A percentile compares a stretch with the other conserved stretches of the same genome.
These are phyloP conservation scores for Rhinophrynus dorsalis DNA, from an alignment of 2,797 vertebrate species.

Conservation along the genomic window DNA sequence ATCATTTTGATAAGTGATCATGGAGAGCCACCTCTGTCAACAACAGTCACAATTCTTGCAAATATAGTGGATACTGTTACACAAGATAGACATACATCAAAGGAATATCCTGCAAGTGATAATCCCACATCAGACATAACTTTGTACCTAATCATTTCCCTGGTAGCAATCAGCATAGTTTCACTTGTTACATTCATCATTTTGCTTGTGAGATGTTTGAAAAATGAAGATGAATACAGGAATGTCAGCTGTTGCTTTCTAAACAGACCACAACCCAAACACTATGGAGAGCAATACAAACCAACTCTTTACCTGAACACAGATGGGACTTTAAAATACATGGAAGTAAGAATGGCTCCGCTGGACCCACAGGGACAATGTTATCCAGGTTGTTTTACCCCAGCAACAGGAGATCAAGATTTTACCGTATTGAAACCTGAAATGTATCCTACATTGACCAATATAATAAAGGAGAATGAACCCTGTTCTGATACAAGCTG, in stretches of 20 bases:
- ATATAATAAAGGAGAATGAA: slow-evolving; percentile 76
- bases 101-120: slow-evolving; percentile 70
- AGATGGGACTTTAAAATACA: slow-evolving; percentile 41
- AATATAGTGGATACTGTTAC: slow-evolving; percentile 75
- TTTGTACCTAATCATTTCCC: slow-evolving; percentile 88
- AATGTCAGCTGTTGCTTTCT: slow-evolving; percentile 68
- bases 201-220: slow-evolving; percentile 82
- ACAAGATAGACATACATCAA: slow-evolving; percentile 66
- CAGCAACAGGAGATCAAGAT: slow-evolving; percentile 85
- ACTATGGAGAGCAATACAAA: slow-evolving; percentile 82
- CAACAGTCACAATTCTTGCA: slow-evolving; percentile 78
- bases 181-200: slow-evolving; percentile 83
- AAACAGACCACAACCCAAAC: slow-evolving; percentile 68
- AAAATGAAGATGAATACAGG: slow-evolving; percentile 46
- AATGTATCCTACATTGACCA: no score
- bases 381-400: slow-evolving; percentile 7
- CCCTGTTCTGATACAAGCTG: slow-evolving; percentile 60
- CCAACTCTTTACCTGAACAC: slow-evolving; percentile 86
- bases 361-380: slow-evolving; percentile 16
- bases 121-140: slow-evolving; percentile 78
- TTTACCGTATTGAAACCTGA: slow-evolving; percentile 74
- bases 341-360: slow-evolving; percentile 40
- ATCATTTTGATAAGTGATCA: slow-evolving; percentile 83
- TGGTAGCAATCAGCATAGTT: slow-evolving; percentile 83
- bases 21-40: slow-evolving; percentile 80